These are phyloP conservation scores for Melikaiella ostensackeni DNA, from an alignment of 2,888 invertebrate species.

Conservation along the genomic window DNA sequence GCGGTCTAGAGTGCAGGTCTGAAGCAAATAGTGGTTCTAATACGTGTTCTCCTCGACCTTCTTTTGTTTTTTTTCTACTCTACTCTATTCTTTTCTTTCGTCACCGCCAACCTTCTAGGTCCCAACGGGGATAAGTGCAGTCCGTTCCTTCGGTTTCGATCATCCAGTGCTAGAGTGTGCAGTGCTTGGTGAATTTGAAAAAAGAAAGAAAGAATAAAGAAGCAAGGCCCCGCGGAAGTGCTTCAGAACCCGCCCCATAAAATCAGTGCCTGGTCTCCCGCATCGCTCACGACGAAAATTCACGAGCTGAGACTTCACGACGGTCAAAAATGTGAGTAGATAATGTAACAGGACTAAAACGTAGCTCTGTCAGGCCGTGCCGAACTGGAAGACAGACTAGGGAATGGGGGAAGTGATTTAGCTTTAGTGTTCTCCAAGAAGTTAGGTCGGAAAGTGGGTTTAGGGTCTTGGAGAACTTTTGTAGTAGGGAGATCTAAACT, in stretches of 20 bases:
- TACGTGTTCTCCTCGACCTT: conserved; percentile 33
- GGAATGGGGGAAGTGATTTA: not conserved
- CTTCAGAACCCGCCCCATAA: conserved; percentile 58
- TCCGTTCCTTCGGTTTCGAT: conserved; percentile 22
- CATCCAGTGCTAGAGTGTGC: conserved; percentile 25
- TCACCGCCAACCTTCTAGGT: not conserved
- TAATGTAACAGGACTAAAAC: not conserved
- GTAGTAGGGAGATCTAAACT: not conserved
- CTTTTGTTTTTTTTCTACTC: not conserved
- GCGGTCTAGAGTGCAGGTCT: conserved; percentile 59
- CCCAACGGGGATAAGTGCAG: conserved; percentile 27
- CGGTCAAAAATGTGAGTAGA: conserved; percentile 3
- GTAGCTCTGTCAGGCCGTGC: conserved; percentile 7
- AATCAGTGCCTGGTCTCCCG: conserved; percentile 60
- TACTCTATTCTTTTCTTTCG: not conserved
- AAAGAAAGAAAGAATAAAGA: conserved; percentile 38
- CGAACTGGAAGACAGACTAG: conserved; percentile 7
- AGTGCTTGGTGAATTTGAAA: conserved; percentile 44
- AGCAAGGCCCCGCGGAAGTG: conserved; percentile 51
- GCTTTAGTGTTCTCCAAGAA: not conserved
- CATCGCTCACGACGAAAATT: conserved; percentile 46
- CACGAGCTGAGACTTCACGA: conserved; percentile 28
- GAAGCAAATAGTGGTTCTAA: conserved; percentile 42
- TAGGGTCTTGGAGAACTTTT: not conserved
- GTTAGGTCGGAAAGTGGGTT: not conserved